Evolutionary conservation across 2,888 invertebrate species (phyloP), one percentile per base, ranked within the genome.

Genomic region (Caradrina kadenii): DNA sequence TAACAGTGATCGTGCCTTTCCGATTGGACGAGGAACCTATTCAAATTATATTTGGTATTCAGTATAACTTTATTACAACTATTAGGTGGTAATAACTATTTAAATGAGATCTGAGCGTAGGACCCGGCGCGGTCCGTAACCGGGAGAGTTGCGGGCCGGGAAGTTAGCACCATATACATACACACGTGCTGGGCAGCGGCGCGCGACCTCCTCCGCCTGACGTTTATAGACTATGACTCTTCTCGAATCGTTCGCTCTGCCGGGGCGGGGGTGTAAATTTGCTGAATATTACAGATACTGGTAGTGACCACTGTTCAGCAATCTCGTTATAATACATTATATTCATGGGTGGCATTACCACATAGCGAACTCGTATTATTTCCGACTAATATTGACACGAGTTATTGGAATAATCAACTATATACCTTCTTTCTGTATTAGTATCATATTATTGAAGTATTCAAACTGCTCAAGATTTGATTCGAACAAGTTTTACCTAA

Each of bases 21-120:
- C 63, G 45, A 70, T 75, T 56, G 58, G 42, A 50, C 52, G 55
- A 50, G 71, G 55, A 65, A 56, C 56, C 71, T 69, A 73, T 72
- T 77, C 71, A 62, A 76, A 79, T 77, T 65, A 69, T 62, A 66
- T 73, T 79, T 31, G 68, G 55, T 63, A 65, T 73, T 68, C 56
- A 58, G 60, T 71, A 61, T 76, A 76, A 76, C 53, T 79, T 81
- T 76, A 82, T 75, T 72, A 73, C 69, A 68, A 72, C 79, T 69
- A 63, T 69, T 69, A 75, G 22, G 53, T 7, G 53, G 66, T 76
- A 67, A 67, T 79, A 76, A 64, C 64, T 66, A 69, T 71, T 82
- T 69, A 61, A 67, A 76, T 74, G 75, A 62, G 73, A 67, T 67
- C 53, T 54, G 64, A 55, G 50, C 49, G 39, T 58, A 21, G 55